Base-by-base conservation (phyloP, 2,797 vertebrate genomes). In the Meda fulgida region DNA sequence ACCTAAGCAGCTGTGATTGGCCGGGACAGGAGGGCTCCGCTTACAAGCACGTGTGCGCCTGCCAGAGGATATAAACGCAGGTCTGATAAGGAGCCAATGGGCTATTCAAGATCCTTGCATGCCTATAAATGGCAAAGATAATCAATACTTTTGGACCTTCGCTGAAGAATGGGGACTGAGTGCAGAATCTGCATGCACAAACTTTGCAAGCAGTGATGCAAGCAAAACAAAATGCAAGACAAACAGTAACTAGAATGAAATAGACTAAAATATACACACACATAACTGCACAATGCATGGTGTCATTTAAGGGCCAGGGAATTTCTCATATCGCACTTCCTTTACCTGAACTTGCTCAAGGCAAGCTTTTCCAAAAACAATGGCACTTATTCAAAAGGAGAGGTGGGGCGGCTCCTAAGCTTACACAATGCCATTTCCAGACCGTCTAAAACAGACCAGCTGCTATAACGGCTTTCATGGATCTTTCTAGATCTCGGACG, bases 81-180 rank as follows among this genome's bases (percentile, higher is more conserved):
- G 26, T 82, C 71, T 40, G 65, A 9, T 78, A 80, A 85, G 78
- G 80, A 89, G 88, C 93, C 93, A 92, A 90, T 90, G 76, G 67
- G 80, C 78, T 40, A 60, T 87, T 80, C 18, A 34, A 85, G 75
- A 86, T 78, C 76, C 84, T 87, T 78, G 79, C 43, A 82, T 89
- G 82, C 76, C 88, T 85, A 81, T 0, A 4, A 88, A 90, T 18
- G 78, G 92, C 80, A 89, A 89, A 73, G 73, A 55, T 87, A 84
- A 90, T 84, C 83, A 67, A 87, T 75, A 84, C 76, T 83, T 83
- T 80, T 40, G 65, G 83, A 78, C 81, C 72, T 48, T 75, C n/a
- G 1, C 38, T 81, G 19, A 58, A 70, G 70, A 77, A 70, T 34
- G 10, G 66, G 21, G 46, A 78, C 5, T 5, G 71, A 79, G 58